Evolutionary conservation across 2,797 vertebrate species (phyloP).

Genomic region (Zenarchopterus dispar): DNA sequence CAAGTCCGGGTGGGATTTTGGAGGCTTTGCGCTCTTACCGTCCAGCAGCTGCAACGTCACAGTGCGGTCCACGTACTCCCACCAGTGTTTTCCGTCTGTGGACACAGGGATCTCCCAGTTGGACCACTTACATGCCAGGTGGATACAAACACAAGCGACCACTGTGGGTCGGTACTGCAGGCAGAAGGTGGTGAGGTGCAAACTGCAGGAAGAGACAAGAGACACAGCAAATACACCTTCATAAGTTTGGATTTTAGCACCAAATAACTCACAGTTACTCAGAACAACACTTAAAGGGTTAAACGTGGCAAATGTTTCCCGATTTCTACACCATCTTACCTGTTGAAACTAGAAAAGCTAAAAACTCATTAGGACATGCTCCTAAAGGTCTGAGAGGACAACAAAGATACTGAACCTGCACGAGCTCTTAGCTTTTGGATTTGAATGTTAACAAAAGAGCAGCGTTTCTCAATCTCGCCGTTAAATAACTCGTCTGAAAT

Average conservation of each 20-base stretch:
- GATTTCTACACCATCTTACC: neutral
- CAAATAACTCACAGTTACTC: no score
- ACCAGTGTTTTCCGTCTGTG: constrained; percentile 97
- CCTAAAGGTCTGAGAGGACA: neutral
- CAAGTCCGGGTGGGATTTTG: neutral
- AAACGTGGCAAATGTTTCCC: neutral
- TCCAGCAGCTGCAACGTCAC: constrained; percentile 95
- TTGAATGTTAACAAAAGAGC: no score
- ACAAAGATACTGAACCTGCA: no score
- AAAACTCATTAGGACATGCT: neutral
- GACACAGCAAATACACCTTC: constrained; percentile 4
- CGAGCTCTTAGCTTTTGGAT: no score
- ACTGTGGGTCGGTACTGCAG: constrained; percentile 98
- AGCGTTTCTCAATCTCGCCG: no score
- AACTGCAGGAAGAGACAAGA: constrained; percentile 79
- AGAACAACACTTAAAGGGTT: neutral
- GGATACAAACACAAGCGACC: constrained; percentile 98
- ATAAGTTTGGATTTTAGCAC: constrained; percentile 3
- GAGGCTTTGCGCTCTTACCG: constrained; percentile 79
- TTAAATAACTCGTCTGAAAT: no score
- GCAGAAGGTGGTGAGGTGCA: constrained; percentile 99
- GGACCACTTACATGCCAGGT: constrained; percentile 99
- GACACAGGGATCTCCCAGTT: constrained; percentile 99
- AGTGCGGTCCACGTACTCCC: constrained; percentile 96
- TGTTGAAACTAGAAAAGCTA: neutral